Conservation (phyloP, 2,888 invertebrate genomes). For the Neoascia interrupta region DNA sequence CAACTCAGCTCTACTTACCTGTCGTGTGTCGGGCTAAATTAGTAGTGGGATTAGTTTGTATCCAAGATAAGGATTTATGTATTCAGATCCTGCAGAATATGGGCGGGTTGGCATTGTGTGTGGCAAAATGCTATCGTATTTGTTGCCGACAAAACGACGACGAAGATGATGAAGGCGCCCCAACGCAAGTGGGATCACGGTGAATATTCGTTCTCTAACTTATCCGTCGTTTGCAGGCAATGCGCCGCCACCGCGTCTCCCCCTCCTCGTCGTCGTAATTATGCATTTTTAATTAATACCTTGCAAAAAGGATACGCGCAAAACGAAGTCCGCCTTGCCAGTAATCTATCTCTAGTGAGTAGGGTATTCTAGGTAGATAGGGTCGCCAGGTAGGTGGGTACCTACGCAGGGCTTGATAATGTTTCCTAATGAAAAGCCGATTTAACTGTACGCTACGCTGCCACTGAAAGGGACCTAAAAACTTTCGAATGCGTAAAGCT, state of each 20-base stretch:
- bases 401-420: slow-evolving; percentile 21
- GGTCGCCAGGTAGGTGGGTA: background rate
- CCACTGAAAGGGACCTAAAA: slow-evolving; percentile 31
- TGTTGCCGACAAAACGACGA: slow-evolving; percentile 23
- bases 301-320: slow-evolving; percentile 33
- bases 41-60: slow-evolving; percentile 43
- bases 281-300: slow-evolving; percentile 66
- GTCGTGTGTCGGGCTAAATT: slow-evolving; percentile 2
- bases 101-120: background rate
- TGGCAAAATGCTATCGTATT: slow-evolving; percentile 20
- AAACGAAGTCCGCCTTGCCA: slow-evolving; percentile 9
- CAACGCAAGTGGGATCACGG: background rate
- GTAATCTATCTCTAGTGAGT: too few relatives aligned
- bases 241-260: too few relatives aligned
- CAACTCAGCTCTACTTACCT: background rate
- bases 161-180: slow-evolving; percentile 37
- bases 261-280: slow-evolving; percentile 44
- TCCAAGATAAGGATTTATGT: slow-evolving; percentile 46
- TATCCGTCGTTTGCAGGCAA: slow-evolving; percentile 60
- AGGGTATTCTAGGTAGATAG: background rate
- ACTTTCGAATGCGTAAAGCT: slow-evolving; percentile 32
- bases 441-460: slow-evolving; percentile 35
- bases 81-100: slow-evolving; percentile 19
- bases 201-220: slow-evolving; percentile 27
- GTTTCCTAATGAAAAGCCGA: slow-evolving; percentile 48